phyloP scores from a whole-genome alignment of 2,888 invertebrate species.

The Dermolepida albohirtum region DNA sequence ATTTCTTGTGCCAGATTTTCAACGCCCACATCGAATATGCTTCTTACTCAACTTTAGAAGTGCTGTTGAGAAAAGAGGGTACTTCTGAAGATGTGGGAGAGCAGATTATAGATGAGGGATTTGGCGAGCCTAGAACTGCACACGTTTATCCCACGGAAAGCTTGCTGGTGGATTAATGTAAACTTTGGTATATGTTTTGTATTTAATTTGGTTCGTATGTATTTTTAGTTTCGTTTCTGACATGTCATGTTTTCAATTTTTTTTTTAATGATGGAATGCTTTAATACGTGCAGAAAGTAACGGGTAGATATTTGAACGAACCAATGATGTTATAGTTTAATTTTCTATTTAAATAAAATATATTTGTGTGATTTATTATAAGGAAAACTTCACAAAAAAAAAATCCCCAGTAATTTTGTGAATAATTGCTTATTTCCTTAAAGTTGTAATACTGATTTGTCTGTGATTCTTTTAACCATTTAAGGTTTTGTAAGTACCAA shows the following conservation, averaged over 20 bases:
- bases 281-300: constrained; percentile 8
- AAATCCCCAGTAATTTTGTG: too few relatives aligned
- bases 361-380: too few relatives aligned
- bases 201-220: not conserved
- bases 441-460: too few relatives aligned
- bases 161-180: constrained; percentile 19
- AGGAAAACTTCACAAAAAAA: too few relatives aligned
- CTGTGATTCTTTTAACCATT: too few relatives aligned
- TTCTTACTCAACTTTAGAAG: constrained; percentile 16
- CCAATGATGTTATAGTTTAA: too few relatives aligned
- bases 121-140: not conserved
- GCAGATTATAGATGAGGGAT: constrained; percentile 34
- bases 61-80: constrained; percentile 22
- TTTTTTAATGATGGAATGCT: too few relatives aligned
- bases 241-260: not conserved
- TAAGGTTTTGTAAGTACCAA: too few relatives aligned
- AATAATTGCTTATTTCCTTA: too few relatives aligned
- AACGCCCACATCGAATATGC: constrained; percentile 26
- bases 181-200: not conserved
- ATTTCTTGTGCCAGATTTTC: constrained; percentile 32
- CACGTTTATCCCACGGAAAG: constrained; percentile 25
- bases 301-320: too few relatives aligned
- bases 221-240: not conserved
- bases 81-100: constrained; percentile 25
- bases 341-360: constrained; percentile 15